Conservation (phyloP, 2,888 invertebrate species). For the Philonicus albiceps region DNA sequence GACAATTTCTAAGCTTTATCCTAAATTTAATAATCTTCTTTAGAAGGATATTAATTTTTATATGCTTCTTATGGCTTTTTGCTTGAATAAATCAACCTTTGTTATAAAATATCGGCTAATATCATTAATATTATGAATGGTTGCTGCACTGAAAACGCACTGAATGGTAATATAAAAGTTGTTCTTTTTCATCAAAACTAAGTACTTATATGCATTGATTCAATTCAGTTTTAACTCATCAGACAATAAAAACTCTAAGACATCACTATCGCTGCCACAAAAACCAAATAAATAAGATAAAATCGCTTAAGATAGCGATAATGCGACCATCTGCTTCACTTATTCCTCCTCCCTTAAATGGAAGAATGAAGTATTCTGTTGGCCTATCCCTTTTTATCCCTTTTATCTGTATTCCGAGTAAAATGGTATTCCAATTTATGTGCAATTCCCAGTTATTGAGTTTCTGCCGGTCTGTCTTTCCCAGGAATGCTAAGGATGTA, state of each 20-base stretch:
- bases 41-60: too few relatives aligned
- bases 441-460: conserved; percentile 41
- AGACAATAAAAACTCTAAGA: neutral
- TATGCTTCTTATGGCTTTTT: too few relatives aligned
- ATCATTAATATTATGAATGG: neutral
- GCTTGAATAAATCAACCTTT: too few relatives aligned
- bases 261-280: neutral
- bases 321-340: neutral
- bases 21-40: too few relatives aligned
- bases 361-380: neutral
- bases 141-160: neutral
- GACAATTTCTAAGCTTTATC: too few relatives aligned
- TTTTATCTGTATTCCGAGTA: neutral
- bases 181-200: neutral
- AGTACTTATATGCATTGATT: too few relatives aligned
- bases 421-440: conserved; percentile 41
- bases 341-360: neutral
- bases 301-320: neutral
- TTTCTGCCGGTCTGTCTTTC: conserved; percentile 24
- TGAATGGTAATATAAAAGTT: neutral
- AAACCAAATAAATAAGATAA: neutral
- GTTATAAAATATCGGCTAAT: neutral
- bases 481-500: conserved; percentile 25
- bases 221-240: neutral
- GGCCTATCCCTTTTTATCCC: neutral